Conservation (phyloP, 1,140 invertebrate species). For the Hormaphis cornu region DNA sequence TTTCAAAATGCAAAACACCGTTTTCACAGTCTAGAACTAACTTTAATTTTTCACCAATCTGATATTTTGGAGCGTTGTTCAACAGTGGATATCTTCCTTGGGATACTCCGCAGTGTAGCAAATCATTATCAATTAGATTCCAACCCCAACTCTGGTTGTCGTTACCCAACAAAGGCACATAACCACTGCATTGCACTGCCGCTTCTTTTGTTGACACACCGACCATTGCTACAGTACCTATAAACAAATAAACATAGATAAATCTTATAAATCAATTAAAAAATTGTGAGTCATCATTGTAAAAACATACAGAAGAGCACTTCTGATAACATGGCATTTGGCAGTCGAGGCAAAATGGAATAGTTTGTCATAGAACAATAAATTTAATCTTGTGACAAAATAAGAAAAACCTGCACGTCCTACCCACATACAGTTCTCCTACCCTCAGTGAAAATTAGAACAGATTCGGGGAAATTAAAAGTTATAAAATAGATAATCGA, state of each 20-base stretch:
- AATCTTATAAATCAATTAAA: background rate
- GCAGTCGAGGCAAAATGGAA: no score
- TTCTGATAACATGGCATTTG: no score
- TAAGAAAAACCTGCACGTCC: no score
- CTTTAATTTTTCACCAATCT: slow-evolving; percentile 93
- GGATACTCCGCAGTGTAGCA: slow-evolving; percentile 91
- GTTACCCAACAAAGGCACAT: slow-evolving; percentile 85
- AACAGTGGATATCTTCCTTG: slow-evolving; percentile 90
- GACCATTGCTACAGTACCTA: slow-evolving; percentile 81
- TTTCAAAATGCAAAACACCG: slow-evolving; percentile 94
- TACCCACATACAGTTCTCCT: no score
- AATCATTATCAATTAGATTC: slow-evolving; percentile 96
- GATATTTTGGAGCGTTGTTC: slow-evolving; percentile 95
- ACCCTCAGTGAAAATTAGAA: no score
- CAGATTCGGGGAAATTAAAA: no score
- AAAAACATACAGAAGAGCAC: no score
- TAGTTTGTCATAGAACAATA: no score
- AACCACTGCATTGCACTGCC: slow-evolving; percentile 80
- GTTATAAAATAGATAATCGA: no score
- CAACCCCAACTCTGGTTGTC: slow-evolving; percentile 98
- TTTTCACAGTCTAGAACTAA: slow-evolving; percentile 97
- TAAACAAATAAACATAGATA: background rate
- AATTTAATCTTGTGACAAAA: no score
- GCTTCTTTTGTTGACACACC: slow-evolving; percentile 93
- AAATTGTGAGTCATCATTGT: no score